Base-by-base conservation (phyloP, 2,797 vertebrate genomes). In the Aldrovandia affinis region DNA sequence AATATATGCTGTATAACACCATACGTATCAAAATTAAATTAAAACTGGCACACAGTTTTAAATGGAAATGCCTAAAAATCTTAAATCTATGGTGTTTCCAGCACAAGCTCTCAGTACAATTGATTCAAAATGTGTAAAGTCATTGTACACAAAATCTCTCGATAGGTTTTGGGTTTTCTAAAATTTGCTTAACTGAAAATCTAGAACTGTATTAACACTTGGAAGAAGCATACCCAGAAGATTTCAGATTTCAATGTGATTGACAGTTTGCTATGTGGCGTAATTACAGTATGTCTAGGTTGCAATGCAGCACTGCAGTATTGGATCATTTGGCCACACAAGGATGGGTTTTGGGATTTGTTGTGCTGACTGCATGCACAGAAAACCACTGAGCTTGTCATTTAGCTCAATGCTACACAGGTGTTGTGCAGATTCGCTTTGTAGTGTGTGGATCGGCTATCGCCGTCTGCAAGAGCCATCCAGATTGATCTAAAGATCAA, bases 281-380 rank as follows among this genome's bases (percentile, higher is more conserved):
- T 73, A 73, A 73, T 73, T 73, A n/a, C n/a, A n/a, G n/a, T n/a
- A 33, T 39, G 68, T 42, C 28, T 33, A 39, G 68, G 78, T 78
- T 78, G 8, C 75, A 44, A 8, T 78, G 8, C 75, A 44, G 1
- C 42, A 47, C 36, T 47, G 73, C 73, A 78, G 42, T 9, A 22
- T 10, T 78, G 63, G 42, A 14, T 52, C 9, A 78, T 6, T 78
- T 78, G 3, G 25, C 73, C 63, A 33, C 63, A 65, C 63, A 14
- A 70, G 36, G 36, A 70, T 44, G 50, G 52, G 52, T 2, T 61
- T 0, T 75, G 33, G 33, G 52, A 14, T 18, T 42, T 22, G 57
- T 14, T 78, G 50, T 30, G 25, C 30, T 52, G 47, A 68, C 44
- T 47, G 33, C 44, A 80, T 52, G 39, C 25, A 77, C 57, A 78